Evolutionary conservation across 30 jellyfish, hydroid and myxozoan genomes (phyloP).

Genomic region (Nemopilema nomurai): DNA sequence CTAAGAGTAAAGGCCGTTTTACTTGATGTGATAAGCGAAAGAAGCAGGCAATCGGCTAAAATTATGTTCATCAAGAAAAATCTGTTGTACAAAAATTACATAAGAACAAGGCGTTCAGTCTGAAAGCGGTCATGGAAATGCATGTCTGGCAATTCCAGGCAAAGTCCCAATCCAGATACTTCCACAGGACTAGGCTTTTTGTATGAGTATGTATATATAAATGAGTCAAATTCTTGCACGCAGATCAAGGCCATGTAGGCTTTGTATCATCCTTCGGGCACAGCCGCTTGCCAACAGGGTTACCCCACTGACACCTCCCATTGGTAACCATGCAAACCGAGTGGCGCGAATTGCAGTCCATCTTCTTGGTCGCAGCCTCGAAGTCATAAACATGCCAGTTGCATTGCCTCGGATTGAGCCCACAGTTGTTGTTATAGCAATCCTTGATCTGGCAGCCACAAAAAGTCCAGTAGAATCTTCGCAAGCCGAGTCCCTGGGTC

Average conservation of each 20-base stretch:
- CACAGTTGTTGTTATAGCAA: neutral
- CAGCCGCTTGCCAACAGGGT: neutral
- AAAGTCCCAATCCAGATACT: too few species aligned
- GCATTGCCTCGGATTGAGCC: neutral
- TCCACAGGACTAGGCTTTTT: too few species aligned
- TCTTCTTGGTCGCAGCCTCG: neutral
- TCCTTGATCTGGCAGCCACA: neutral
- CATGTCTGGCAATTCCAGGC: too few species aligned
- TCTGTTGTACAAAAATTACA: too few species aligned
- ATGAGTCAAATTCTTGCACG: neutral
- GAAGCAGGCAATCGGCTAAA: too few species aligned
- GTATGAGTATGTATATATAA: too few species aligned
- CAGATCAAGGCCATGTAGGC: neutral
- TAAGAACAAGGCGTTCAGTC: too few species aligned
- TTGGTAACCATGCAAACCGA: neutral
- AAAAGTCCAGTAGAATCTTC: slow-evolving; percentile 5
- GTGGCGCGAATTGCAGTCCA: slow-evolving; percentile 4
- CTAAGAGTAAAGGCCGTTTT: too few species aligned
- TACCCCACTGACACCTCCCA: neutral
- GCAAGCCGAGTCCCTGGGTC: neutral
- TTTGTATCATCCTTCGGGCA: neutral
- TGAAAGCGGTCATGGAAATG: too few species aligned
- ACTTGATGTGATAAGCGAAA: too few species aligned
- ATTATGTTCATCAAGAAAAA: too few species aligned
- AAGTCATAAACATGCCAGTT: neutral